These are phyloP conservation scores for Trachemys scripta DNA, from an alignment of 2,113 vertebrate genomes.

Conservation along the genomic window DNA sequence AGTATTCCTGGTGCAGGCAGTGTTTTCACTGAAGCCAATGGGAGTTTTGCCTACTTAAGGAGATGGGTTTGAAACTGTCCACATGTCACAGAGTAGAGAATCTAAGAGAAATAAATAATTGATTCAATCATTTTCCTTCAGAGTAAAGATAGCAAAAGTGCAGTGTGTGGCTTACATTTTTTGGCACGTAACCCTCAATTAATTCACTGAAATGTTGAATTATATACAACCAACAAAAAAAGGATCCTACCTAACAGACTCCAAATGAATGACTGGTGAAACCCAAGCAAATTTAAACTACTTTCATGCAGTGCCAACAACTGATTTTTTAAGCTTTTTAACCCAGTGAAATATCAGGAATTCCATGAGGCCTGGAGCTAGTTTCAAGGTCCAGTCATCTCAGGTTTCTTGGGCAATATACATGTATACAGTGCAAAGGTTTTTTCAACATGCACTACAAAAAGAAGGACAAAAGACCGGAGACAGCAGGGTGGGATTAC, in stretches of 20 bases:
- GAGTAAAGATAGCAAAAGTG: fast-evolving
- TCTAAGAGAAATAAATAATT: background rate
- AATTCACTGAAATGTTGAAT: background rate
- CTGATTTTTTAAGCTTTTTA: background rate
- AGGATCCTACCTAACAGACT: background rate
- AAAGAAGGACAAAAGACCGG: background rate
- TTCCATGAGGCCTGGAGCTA: background rate
- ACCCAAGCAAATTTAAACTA: background rate
- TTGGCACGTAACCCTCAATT: constrained; percentile 9
- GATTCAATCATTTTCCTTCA: background rate
- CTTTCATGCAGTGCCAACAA: background rate
- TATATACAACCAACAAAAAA: background rate
- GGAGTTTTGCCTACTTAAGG: background rate
- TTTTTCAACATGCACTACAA: fast-evolving
- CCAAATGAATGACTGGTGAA: background rate
- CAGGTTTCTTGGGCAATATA: fast-evolving
- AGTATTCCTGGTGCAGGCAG: background rate
- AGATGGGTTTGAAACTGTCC: background rate
- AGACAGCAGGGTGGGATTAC: background rate
- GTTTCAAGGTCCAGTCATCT: background rate
- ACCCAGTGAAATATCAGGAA: background rate
- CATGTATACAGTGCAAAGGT: background rate
- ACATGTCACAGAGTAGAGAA: background rate
- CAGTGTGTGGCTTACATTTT: background rate
- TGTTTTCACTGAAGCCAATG: background rate